These are phyloP conservation scores for Dinothrombium tinctorium DNA, from an alignment of 1,140 invertebrate species.

Conservation along the genomic window DNA sequence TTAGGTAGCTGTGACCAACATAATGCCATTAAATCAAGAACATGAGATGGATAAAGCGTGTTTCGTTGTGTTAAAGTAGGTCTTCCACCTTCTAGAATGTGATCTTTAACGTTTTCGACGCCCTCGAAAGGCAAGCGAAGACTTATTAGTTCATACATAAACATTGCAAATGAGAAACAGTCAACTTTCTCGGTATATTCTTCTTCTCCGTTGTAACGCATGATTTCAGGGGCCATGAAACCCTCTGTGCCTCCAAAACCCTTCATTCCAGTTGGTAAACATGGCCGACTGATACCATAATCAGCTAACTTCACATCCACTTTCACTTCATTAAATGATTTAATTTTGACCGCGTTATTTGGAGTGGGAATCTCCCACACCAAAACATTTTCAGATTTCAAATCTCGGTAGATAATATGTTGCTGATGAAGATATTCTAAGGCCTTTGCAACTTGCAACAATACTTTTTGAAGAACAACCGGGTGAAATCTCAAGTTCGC, in stretches of 20 bases:
- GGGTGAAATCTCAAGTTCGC: constrained; percentile 53
- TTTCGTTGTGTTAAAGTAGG: constrained; percentile 55
- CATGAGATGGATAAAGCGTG: constrained; percentile 54
- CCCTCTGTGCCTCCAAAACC: constrained; percentile 92
- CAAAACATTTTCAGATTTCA: constrained; percentile 94
- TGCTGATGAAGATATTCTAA: constrained; percentile 85
- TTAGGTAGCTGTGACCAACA: constrained; percentile 78
- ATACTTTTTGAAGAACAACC: constrained; percentile 53
- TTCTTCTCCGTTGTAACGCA: constrained; percentile 90
- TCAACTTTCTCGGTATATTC: constrained; percentile 98
- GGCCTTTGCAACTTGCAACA: constrained; percentile 73
- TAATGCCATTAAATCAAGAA: constrained; percentile 79
- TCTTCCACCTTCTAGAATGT: constrained; percentile 73
- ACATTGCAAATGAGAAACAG: constrained; percentile 98
- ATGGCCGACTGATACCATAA: constrained; percentile 76
- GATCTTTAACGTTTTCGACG: constrained; percentile 84
- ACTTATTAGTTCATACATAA: constrained; percentile 83
- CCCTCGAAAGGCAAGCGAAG: constrained; percentile 80
- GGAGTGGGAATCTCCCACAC: constrained; percentile 76
- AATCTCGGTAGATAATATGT: constrained; percentile 80
- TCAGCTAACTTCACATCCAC: constrained; percentile 83
- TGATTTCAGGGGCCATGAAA: constrained; percentile 97
- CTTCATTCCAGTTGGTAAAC: constrained; percentile 69
- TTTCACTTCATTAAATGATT: constrained; percentile 20
- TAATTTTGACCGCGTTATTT: constrained; percentile 25